Evolutionary conservation across 1,140 invertebrate species (phyloP).

Genomic region (Aphelenchoides besseyi): DNA sequence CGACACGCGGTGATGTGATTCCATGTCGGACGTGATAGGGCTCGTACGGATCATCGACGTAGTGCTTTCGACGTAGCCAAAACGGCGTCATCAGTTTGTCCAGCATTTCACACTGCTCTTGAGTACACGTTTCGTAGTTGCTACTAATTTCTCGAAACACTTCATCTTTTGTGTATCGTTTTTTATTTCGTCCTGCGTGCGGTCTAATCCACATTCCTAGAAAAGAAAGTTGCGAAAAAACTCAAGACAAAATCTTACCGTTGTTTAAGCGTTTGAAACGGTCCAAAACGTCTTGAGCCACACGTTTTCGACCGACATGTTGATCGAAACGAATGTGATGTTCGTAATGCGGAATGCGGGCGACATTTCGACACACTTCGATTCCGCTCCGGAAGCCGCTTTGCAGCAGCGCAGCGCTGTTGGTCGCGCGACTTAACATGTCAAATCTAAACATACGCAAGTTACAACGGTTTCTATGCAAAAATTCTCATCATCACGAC

Average conservation of each 20-base stretch:
- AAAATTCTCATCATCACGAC: too few species aligned
- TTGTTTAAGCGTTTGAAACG: constrained; percentile 61
- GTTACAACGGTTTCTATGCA: too few species aligned
- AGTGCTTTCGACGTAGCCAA: constrained; percentile 57
- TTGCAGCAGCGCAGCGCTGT: not conserved
- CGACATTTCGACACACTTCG: constrained; percentile 20
- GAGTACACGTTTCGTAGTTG: constrained; percentile 58
- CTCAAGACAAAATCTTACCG: constrained; percentile 43
- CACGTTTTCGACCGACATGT: constrained; percentile 53
- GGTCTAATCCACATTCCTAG: constrained; percentile 58
- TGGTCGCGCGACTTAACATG: too few species aligned
- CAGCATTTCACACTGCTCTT: constrained; percentile 56
- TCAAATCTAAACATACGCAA: too few species aligned
- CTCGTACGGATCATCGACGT: constrained; percentile 59
- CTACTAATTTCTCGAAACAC: constrained; percentile 39
- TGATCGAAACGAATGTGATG: constrained; percentile 61
- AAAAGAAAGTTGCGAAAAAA: constrained; percentile 30
- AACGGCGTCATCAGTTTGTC: constrained; percentile 62
- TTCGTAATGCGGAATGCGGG: constrained; percentile 58
- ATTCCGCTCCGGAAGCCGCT: not conserved
- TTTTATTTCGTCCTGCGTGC: constrained; percentile 44
- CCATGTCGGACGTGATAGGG: constrained; percentile 59
- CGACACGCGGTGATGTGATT: constrained; percentile 51
- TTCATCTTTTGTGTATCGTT: constrained; percentile 55
- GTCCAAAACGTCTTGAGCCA: constrained; percentile 58